A percentile compares a stretch with the other conserved stretches of the same genome.
phyloP scores from a whole-genome alignment of 2,888 invertebrate genomes.

The Odontocerum albicorne region DNA sequence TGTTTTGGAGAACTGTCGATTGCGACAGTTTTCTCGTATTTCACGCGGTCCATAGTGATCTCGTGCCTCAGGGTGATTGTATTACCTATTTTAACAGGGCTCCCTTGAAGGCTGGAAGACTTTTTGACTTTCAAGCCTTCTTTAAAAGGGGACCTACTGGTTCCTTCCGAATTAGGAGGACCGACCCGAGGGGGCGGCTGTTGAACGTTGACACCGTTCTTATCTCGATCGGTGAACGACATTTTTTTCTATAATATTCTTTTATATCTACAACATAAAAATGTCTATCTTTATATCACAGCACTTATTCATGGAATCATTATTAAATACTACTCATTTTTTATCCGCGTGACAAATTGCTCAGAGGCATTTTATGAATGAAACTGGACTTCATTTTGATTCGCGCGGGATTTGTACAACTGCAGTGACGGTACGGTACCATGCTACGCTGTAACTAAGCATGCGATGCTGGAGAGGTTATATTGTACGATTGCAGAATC shows the following conservation, averaged over 20 bases:
- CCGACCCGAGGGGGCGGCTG: too few species aligned
- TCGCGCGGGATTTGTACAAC: constrained; percentile 32
- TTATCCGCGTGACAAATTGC: neutral
- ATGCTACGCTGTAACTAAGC: constrained; percentile 32
- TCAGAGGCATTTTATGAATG: constrained; percentile 20
- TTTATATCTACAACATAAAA: constrained; percentile 14
- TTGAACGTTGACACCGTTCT: constrained; percentile 32
- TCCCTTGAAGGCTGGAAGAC: too few species aligned
- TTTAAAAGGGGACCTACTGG: too few species aligned
- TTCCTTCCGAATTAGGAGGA: too few species aligned
- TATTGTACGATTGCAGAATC: too few species aligned
- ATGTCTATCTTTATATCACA: constrained; percentile 30
- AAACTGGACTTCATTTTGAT: constrained; percentile 23
- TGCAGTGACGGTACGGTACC: constrained; percentile 24
- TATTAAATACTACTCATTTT: neutral
- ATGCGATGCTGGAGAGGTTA: constrained; percentile 16
- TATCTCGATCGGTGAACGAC: constrained; percentile 20
- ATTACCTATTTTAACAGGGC: too few species aligned
- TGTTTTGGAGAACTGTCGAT: too few species aligned
- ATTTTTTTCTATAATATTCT: constrained; percentile 14
- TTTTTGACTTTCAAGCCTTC: too few species aligned
- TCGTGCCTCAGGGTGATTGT: too few species aligned
- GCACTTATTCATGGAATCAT: constrained; percentile 10
- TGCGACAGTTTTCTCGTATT: too few species aligned
- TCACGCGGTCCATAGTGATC: too few species aligned